Percentiles rank a stretch among this genome's conserved stretches.
phyloP scores from a whole-genome alignment of 2,113 vertebrate genomes.

The Spizaetus ornatus region DNA sequence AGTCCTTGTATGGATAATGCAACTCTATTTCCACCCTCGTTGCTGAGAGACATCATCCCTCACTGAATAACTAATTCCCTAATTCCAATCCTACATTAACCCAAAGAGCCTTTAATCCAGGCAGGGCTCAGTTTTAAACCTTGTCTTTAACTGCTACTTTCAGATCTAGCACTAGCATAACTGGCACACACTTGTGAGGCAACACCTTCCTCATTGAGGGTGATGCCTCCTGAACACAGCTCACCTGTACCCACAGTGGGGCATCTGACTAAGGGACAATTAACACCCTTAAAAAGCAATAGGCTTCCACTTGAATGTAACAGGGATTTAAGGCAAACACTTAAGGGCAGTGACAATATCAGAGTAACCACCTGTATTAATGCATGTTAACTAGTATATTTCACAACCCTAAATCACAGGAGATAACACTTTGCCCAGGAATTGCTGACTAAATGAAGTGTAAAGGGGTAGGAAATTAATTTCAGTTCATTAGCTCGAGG shows the following conservation, averaged over 20 bases:
- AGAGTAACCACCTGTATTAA: neutral
- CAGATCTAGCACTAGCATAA: neutral
- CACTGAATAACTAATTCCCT: neutral
- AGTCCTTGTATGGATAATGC: fast-evolving
- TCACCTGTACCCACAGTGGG: neutral
- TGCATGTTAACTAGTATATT: neutral
- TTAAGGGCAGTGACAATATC: neutral
- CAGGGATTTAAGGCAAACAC: neutral
- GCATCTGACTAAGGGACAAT: slow-evolving; percentile 6
- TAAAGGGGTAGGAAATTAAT: neutral
- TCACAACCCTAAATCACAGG: neutral
- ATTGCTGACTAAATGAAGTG: neutral
- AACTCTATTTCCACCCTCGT: neutral
- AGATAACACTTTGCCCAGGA: neutral
- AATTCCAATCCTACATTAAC: neutral
- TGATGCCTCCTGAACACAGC: neutral
- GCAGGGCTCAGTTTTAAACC: neutral
- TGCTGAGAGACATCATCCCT: neutral
- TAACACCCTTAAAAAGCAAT: neutral
- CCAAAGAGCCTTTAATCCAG: neutral
- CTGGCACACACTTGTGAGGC: neutral
- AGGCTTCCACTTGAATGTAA: neutral
- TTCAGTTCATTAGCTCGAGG: neutral
- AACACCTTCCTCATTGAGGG: neutral
- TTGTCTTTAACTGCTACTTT: neutral